Conservation (phyloP, 2,797 vertebrate genomes). For the Pelodytes ibericus region DNA sequence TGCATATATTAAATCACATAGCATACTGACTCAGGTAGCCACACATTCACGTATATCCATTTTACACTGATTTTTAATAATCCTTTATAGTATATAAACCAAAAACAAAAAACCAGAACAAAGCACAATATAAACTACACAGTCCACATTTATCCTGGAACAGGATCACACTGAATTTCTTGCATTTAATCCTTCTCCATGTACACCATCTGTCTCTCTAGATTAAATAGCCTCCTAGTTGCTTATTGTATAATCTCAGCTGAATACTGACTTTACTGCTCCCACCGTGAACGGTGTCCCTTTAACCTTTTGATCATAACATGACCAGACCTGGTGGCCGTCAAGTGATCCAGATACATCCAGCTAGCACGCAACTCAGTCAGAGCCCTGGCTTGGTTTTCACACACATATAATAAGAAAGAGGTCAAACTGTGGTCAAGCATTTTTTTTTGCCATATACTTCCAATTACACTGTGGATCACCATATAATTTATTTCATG, state of each 20-base stretch:
- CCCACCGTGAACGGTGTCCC: background rate
- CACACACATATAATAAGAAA: background rate
- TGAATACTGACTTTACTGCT: background rate
- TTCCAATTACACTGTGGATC: background rate
- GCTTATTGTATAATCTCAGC: background rate
- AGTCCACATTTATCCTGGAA: no score
- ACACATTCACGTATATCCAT: no score
- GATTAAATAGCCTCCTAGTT: conserved; percentile 6
- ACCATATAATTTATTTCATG: background rate
- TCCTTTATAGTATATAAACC: no score
- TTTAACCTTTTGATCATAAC: conserved; percentile 42
- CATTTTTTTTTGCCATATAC: background rate
- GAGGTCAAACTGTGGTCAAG: conserved; percentile 33
- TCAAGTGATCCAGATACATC: conserved; percentile 42
- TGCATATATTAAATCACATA: no score
- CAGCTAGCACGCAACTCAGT: conserved; percentile 26
- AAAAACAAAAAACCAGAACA: no score
- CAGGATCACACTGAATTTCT: conserved; percentile 20
- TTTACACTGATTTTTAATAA: no score
- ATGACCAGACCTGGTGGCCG: conserved; percentile 34
- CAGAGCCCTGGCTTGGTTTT: conserved; percentile 3
- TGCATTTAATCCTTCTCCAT: background rate
- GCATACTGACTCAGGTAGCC: no score
- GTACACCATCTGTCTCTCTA: conserved; percentile 13
- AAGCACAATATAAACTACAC: no score